phyloP scores from a whole-genome alignment of 2,888 invertebrate species.

The Isoperla grammatica region DNA sequence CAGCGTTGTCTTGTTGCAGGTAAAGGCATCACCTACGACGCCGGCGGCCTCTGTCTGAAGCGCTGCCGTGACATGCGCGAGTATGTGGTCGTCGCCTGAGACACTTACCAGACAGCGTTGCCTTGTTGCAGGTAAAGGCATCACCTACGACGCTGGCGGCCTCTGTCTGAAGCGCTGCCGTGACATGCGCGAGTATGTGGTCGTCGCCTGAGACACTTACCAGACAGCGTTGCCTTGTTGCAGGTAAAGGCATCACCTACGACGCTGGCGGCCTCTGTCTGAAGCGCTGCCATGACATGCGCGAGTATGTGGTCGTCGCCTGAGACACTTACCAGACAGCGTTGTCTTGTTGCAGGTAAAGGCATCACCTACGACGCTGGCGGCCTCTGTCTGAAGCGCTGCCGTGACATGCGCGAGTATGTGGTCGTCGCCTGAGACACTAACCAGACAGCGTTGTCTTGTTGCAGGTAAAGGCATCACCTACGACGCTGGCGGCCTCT shows the following conservation, averaged over 20 bases:
- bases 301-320: too few relatives aligned
- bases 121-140: conserved; percentile 47
- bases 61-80: conserved; percentile 54
- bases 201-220: too few relatives aligned
- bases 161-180: conserved; percentile 59
- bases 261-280: conserved; percentile 58
- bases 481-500: conserved; percentile 56
- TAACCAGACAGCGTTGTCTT: conserved; percentile 46
- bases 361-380: conserved; percentile 57
- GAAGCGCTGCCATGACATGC: conserved; percentile 57
- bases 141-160: conserved; percentile 55
- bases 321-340: too few relatives aligned
- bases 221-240: conserved; percentile 43
- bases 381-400: conserved; percentile 59
- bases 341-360: conserved; percentile 43
- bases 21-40: conserved; percentile 58
- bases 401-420: conserved; percentile 55
- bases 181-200: too few relatives aligned
- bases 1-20: conserved; percentile 42
- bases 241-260: conserved; percentile 55
- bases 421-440: too few relatives aligned
- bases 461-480: conserved; percentile 51
- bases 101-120: conserved; percentile 47
- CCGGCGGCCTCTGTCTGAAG: conserved; percentile 60
- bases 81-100: too few relatives aligned